A percentile compares a stretch with the other conserved stretches of the same genome.
phyloP scores from a whole-genome alignment of 2,797 vertebrate genomes.

The Artibeus jamaicensis region DNA sequence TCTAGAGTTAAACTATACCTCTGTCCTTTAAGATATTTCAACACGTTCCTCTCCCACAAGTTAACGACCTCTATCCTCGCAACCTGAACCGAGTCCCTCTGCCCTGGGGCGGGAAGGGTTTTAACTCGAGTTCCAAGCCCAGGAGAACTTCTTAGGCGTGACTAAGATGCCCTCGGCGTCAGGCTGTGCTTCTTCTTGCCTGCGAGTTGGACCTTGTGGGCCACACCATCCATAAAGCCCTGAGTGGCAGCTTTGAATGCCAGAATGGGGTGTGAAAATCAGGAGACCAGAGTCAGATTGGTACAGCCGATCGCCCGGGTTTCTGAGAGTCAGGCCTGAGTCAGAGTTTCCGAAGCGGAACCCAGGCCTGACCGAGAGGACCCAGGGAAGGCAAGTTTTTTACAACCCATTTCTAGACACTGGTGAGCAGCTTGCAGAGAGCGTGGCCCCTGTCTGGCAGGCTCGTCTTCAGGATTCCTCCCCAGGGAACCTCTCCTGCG shows the following conservation, averaged over 20 bases:
- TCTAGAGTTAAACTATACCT: background rate
- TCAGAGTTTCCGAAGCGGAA: background rate
- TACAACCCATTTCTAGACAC: background rate
- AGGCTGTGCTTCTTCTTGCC: background rate
- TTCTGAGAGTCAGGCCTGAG: background rate
- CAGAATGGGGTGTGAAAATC: background rate
- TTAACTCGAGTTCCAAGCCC: background rate
- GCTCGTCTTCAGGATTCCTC: background rate
- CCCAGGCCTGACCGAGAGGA: background rate
- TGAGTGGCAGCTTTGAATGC: background rate
- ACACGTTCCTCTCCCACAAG: background rate
- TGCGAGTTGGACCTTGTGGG: background rate
- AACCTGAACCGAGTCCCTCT: background rate
- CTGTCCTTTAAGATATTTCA: background rate
- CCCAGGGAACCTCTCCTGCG: background rate
- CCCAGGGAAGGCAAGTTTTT: background rate
- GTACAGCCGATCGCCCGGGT: background rate
- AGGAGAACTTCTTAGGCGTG: background rate
- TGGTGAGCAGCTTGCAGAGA: background rate
- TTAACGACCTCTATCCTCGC: background rate
- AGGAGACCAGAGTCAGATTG: background rate
- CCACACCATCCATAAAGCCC: background rate
- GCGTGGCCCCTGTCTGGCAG: background rate
- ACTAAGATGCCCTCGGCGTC: background rate
- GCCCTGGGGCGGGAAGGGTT: background rate